A percentile compares a stretch with the other conserved stretches of the same genome.
These are phyloP conservation scores for Mugil cephalus DNA, from an alignment of 2,113 vertebrate species.

Conservation along the genomic window DNA sequence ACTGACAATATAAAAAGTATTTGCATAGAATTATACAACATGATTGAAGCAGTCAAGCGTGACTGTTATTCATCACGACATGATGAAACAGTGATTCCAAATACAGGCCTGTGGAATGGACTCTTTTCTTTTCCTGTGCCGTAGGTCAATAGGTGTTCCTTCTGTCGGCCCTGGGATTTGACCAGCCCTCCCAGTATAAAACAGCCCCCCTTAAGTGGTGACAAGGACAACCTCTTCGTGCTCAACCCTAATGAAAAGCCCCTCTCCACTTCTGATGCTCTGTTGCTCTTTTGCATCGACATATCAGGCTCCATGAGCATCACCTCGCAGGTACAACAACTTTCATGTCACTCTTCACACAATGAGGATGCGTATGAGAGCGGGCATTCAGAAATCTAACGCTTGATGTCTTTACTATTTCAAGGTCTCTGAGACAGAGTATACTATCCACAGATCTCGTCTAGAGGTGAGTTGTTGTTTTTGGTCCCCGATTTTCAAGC, in stretches of 20 bases:
- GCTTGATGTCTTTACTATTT: conserved; percentile 16
- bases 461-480: conserved; percentile 66
- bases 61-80: conserved; percentile 8
- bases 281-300: conserved; percentile 81
- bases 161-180: conserved; percentile 60
- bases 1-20: too few relatives aligned
- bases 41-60: background rate
- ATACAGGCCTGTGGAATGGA: background rate
- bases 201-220: background rate
- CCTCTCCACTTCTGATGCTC: conserved; percentile 14
- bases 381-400: background rate
- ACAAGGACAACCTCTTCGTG: conserved; percentile 61
- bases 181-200: conserved; percentile 1
- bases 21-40: background rate
- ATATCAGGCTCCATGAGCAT: conserved; percentile 80
- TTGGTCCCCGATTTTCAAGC: background rate
- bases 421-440: conserved; percentile 58
- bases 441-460: conserved; percentile 58
- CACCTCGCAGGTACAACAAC: conserved; percentile 61
- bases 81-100: conserved; percentile 15
- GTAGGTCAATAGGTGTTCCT: conserved; percentile 75
- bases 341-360: background rate
- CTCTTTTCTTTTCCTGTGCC: background rate
- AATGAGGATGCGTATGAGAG: background rate
- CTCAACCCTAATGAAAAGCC: conserved; percentile 42